Evolutionary conservation across 2,888 invertebrate species (phyloP).

Genomic region (Apodemia hepburni): DNA sequence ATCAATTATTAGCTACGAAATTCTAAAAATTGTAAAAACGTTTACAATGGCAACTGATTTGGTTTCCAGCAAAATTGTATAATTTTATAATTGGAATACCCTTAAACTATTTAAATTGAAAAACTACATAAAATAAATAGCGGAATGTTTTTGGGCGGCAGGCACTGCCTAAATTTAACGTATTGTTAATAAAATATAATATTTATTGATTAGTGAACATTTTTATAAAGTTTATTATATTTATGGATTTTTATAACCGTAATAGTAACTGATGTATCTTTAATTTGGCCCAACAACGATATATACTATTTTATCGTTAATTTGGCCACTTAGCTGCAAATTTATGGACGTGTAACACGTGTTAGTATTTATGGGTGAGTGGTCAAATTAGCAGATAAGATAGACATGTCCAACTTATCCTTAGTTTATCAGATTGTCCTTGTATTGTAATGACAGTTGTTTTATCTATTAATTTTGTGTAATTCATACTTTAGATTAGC

Average conservation of each 20-base stretch:
- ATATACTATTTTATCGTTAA: too few species aligned
- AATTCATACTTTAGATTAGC: conserved; percentile 15
- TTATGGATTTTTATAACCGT: too few species aligned
- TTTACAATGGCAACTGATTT: background rate
- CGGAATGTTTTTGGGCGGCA: background rate
- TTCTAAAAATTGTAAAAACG: background rate
- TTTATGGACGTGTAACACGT: too few species aligned
- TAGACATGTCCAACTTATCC: too few species aligned
- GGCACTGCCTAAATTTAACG: background rate
- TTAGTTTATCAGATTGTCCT: background rate
- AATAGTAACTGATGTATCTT: too few species aligned
- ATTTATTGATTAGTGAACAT: too few species aligned
- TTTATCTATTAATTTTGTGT: conserved; percentile 20
- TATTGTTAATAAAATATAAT: background rate
- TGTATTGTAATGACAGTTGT: background rate
- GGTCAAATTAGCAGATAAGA: too few species aligned
- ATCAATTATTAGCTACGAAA: background rate
- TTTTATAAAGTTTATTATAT: too few species aligned
- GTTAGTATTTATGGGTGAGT: too few species aligned
- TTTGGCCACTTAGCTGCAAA: too few species aligned
- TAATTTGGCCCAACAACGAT: too few species aligned
- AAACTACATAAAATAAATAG: background rate
- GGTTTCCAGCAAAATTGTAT: too few species aligned
- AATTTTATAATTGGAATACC: background rate
- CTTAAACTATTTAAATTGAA: background rate